phyloP scores from a whole-genome alignment of 2,888 invertebrate genomes.

The Macrophya annulata region DNA sequence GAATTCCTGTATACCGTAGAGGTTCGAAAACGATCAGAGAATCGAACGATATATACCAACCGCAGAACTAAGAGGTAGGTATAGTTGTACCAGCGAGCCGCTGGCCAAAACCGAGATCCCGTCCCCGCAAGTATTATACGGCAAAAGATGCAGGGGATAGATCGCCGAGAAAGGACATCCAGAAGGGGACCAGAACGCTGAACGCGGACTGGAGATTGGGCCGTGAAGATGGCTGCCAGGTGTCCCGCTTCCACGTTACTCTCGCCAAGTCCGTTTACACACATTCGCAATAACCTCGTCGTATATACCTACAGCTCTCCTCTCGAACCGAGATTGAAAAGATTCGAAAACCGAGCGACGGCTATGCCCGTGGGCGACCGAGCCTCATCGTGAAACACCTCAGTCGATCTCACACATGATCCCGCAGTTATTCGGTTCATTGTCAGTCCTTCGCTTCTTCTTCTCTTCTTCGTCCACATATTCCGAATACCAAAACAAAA shows the following conservation, averaged over 20 bases:
- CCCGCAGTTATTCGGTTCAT: slow-evolving; percentile 26
- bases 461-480: slow-evolving; percentile 1
- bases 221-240: slow-evolving; percentile 52
- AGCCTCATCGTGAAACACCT: slow-evolving; percentile 33
- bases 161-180: slow-evolving; percentile 54
- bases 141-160: slow-evolving; percentile 48
- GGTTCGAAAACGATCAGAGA: slow-evolving; percentile 10
- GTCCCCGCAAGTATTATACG: slow-evolving; percentile 50
- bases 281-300: slow-evolving; percentile 20
- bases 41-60: slow-evolving; percentile 38
- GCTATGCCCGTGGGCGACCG: slow-evolving; percentile 36
- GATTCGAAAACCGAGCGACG: slow-evolving; percentile 46
- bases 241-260: slow-evolving; percentile 50
- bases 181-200: slow-evolving; percentile 45
- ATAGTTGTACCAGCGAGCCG: slow-evolving; percentile 2
- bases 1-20: slow-evolving; percentile 11
- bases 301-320: neutral
- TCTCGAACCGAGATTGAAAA: slow-evolving; percentile 43
- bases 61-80: neutral
- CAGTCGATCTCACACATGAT: slow-evolving; percentile 26
- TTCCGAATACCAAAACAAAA: neutral
- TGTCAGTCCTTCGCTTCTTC: neutral
- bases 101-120: slow-evolving; percentile 44
- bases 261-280: slow-evolving; percentile 32
- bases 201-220: slow-evolving; percentile 42